These are phyloP conservation scores for Mantis religiosa DNA, from an alignment of 2,888 invertebrate species.

Conservation along the genomic window DNA sequence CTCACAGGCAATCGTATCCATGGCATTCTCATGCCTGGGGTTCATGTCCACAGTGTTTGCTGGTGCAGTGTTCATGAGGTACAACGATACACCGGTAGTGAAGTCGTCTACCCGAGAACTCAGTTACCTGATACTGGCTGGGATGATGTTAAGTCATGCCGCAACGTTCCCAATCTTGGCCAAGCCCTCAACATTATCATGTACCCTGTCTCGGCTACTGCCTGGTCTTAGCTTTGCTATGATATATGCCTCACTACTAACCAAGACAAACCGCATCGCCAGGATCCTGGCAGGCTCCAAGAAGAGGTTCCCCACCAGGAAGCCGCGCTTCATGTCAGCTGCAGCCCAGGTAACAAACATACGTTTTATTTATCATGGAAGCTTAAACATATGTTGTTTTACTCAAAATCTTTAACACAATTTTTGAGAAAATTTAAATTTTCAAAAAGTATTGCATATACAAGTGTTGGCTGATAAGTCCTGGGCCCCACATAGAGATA, in stretches of 20 bases:
- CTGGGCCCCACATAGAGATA: too few species aligned
- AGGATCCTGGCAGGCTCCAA: constrained; percentile 69
- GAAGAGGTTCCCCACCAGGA: constrained; percentile 65
- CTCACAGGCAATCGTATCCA: constrained; percentile 58
- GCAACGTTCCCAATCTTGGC: constrained; percentile 64
- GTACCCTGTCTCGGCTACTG: constrained; percentile 55
- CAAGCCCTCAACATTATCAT: constrained; percentile 53
- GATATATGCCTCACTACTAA: constrained; percentile 69
- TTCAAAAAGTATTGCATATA: too few species aligned
- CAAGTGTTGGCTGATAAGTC: too few species aligned
- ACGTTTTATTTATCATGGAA: too few species aligned
- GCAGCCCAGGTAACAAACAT: constrained; percentile 47
- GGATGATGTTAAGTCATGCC: constrained; percentile 52
- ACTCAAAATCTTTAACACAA: too few species aligned
- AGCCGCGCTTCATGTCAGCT: constrained; percentile 61
- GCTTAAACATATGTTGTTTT: too few species aligned
- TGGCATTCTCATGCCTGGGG: constrained; percentile 57
- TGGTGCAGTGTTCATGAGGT: constrained; percentile 57
- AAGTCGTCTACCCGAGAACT: constrained; percentile 63
- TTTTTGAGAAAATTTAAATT: too few species aligned
- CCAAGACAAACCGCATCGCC: constrained; percentile 74
- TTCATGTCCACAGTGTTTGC: constrained; percentile 58
- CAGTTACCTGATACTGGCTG: constrained; percentile 65
- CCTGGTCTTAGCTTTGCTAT: constrained; percentile 66
- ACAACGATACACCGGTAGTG: constrained; percentile 71